Conservation (phyloP, 2,888 invertebrate genomes). For the Tenthredo distinguenda region DNA sequence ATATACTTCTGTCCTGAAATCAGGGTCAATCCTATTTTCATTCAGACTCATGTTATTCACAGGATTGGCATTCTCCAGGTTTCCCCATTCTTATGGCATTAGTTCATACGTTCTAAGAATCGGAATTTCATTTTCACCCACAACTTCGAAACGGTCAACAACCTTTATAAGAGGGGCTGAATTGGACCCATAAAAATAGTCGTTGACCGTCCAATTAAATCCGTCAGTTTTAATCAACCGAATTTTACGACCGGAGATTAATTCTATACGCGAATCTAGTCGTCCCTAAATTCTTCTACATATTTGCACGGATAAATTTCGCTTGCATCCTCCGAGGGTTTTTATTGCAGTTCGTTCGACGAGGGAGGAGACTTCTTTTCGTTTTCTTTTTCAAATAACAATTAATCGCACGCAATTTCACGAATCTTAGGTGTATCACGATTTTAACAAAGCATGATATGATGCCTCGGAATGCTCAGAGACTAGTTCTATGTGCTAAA, state of each 20-base stretch:
- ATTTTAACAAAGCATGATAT: not conserved
- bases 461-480: not conserved
- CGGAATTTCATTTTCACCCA: not conserved
- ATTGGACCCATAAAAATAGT: not conserved
- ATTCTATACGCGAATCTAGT: not conserved
- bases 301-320: conserved; percentile 9
- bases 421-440: not conserved
- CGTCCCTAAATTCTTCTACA: not conserved
- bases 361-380: not conserved
- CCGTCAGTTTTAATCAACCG: conserved; percentile 41
- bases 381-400: not conserved
- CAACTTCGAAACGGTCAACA: not conserved
- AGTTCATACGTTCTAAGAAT: not conserved
- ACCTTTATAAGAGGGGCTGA: not conserved
- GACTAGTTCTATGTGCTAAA: not conserved
- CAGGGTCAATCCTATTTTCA: conserved; percentile 20
- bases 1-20: not conserved
- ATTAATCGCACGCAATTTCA: not conserved
- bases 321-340: not conserved
- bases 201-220: not conserved
- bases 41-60: not conserved
- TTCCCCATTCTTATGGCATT: not conserved
- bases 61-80: not conserved
- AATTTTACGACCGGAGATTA: conserved; percentile 22
- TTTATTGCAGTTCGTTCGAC: not conserved